phyloP scores from a whole-genome alignment of 2,888 invertebrate genomes.

The Hypomecis punctinalis region DNA sequence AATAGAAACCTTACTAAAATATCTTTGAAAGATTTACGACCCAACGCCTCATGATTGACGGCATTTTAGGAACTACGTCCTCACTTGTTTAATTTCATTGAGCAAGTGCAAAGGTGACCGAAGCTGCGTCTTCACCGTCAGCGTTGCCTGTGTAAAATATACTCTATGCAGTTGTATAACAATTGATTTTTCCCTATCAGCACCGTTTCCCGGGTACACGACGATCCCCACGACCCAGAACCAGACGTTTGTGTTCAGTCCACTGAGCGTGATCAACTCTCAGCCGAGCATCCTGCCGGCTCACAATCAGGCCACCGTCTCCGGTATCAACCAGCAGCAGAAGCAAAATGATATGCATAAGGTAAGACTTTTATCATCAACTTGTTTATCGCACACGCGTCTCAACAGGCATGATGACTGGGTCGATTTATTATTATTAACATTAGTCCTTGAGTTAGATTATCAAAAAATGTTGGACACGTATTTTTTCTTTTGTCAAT shows the following conservation, averaged over 20 bases:
- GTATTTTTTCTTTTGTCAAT: no score
- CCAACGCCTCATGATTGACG: no score
- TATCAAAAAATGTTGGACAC: no score
- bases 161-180: not conserved
- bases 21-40: no score
- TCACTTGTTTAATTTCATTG: no score
- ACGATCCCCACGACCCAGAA: conserved; percentile 91
- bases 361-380: conserved; percentile 64
- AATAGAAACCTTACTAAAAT: no score
- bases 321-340: conserved; percentile 82
- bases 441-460: no score
- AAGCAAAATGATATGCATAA: conserved; percentile 88
- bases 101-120: no score
- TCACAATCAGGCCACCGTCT: conserved; percentile 81
- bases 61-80: no score
- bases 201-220: conserved; percentile 90
- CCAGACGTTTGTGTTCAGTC: conserved; percentile 91
- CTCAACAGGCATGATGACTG: no score
- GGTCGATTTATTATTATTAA: no score
- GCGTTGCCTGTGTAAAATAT: not conserved
- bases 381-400: not conserved
- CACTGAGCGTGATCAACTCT: conserved; percentile 88
- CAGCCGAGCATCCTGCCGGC: conserved; percentile 88
- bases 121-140: not conserved
- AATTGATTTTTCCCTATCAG: conserved; percentile 52